A percentile compares a stretch with the other conserved stretches of the same genome.
Conservation (phyloP, 2,888 invertebrate species). For the Ypsolopha scabrella region DNA sequence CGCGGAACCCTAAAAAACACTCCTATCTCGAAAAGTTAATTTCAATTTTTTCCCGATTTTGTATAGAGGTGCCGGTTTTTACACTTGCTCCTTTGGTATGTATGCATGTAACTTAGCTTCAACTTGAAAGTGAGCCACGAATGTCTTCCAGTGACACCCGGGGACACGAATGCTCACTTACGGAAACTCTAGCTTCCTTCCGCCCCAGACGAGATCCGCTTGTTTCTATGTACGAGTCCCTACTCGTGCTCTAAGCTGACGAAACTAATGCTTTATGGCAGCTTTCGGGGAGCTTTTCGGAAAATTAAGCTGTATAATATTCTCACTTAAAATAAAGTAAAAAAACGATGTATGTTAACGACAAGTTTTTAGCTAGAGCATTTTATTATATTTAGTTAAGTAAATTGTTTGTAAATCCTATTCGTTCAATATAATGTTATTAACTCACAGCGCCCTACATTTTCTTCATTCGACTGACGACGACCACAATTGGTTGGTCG, state of each 20-base stretch:
- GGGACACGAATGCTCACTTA: background rate
- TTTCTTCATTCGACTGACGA: too few species aligned
- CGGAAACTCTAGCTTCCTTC: constrained; percentile 4
- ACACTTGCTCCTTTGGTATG: background rate
- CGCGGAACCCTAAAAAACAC: too few species aligned
- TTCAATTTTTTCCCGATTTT: background rate
- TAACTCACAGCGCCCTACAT: too few species aligned
- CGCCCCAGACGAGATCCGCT: constrained; percentile 10
- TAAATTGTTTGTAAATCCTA: too few species aligned
- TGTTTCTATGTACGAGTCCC: background rate
- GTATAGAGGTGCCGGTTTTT: background rate
- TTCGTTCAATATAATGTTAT: too few species aligned
- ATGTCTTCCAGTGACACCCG: background rate
- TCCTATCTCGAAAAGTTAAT: too few species aligned
- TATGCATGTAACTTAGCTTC: background rate
- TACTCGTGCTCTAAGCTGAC: too few species aligned
- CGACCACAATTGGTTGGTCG: too few species aligned
- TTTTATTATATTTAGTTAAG: too few species aligned
- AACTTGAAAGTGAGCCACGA: background rate
- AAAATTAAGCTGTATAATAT: background rate
- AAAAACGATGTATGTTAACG: background rate
- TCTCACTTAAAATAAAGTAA: background rate
- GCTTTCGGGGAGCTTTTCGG: constrained; percentile 1
- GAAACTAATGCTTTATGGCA: background rate
- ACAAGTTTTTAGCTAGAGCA: background rate